Base-by-base conservation (phyloP, 2,888 invertebrate species). In the Torymus auratus region DNA sequence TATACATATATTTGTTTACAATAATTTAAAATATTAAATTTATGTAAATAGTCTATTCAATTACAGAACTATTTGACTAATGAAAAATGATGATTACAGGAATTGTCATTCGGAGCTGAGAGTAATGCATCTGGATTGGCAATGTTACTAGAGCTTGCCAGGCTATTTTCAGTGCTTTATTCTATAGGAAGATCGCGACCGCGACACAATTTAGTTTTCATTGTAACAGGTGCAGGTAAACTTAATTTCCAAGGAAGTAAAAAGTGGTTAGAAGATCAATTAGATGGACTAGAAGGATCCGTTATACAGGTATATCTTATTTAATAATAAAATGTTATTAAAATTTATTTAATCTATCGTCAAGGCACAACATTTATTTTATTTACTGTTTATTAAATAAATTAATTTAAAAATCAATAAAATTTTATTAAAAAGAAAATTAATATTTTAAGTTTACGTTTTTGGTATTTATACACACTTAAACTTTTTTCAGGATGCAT, bases 211-310 rank as follows among this genome's bases (percentile, higher is more conserved):
- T 91, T 99, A 14, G 92, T 99, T 73, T 99, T 99, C 91, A 93
- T 98, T 75, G 92, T 98, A 76, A 95, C 97, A 50, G 98, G 98
- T 20, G 96, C 96, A 61, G 99, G 99, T 3, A 96, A 97, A 89
- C 93, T 96, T 58, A 99, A 99, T 92, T 99, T 97, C 89, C 96
- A 97, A 91, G 98, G 99, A 0, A 95, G 96, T 61, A 98, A 98
- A 91, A 97, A 97, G 88, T 99, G 98, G 97, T 92, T 99, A 14
- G 98, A 98, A 88, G 97, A 98, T 88, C 96, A 97, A 88, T 90
- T 97, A 82, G 99, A 99, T 88, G 94, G 94, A 0, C 91, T 94
- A 15, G 95, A 96, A 85, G 94, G 94, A 64, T 93, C 94, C 1
- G 88, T 95, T 67, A 92, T 95, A 83, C 96, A 96, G 93, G 97